Percentiles rank a stretch among this genome's conserved stretches.
These are phyloP conservation scores for Aphrophora alni DNA, from an alignment of 2,888 invertebrate species.

Conservation along the genomic window DNA sequence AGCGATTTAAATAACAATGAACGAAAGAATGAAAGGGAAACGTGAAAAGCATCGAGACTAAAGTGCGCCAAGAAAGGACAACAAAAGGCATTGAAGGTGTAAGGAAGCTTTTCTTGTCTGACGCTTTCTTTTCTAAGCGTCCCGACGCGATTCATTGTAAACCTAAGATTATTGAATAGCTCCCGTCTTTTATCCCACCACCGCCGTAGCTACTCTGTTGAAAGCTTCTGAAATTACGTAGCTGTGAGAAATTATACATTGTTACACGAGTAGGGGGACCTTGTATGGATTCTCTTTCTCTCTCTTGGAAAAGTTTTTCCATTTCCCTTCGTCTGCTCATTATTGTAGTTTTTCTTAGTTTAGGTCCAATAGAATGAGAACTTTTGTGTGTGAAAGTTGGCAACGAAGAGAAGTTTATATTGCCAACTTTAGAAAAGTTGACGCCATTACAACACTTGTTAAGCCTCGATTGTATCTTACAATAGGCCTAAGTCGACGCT, in stretches of 20 bases:
- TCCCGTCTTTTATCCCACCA: not conserved
- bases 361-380: not conserved
- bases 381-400: not conserved
- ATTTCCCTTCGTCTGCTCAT: conserved; percentile 29
- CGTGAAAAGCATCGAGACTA: too few relatives aligned
- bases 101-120: too few relatives aligned
- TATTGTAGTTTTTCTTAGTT: conserved; percentile 20
- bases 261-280: not conserved
- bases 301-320: conserved; percentile 21
- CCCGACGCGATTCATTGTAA: too few relatives aligned
- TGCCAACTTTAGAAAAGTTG: not conserved
- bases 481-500: not conserved
- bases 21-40: too few relatives aligned
- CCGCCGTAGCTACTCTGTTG: too few relatives aligned
- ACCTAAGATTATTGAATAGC: not conserved
- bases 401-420: not conserved
- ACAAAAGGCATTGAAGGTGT: too few relatives aligned
- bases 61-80: too few relatives aligned
- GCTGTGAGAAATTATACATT: not conserved
- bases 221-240: not conserved
- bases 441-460: not conserved
- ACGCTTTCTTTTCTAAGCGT: too few relatives aligned
- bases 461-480: not conserved
- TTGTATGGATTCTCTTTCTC: not conserved
- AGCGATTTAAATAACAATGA: too few relatives aligned